Conservation (phyloP, 2,113 vertebrate species). For the Spea bombifrons region DNA sequence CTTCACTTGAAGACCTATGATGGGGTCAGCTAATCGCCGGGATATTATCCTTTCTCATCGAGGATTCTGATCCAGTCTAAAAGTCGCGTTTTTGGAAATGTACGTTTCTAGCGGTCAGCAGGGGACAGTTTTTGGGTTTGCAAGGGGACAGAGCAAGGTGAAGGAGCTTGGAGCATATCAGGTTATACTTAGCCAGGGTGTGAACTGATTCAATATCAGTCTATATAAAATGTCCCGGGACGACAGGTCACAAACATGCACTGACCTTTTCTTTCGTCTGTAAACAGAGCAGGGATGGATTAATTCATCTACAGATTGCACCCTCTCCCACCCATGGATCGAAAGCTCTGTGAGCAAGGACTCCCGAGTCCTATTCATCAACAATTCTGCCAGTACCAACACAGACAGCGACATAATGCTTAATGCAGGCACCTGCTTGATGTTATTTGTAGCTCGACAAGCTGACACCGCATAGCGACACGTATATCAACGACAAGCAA, state of each 20-base stretch:
- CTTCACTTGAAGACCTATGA: no score
- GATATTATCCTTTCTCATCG: no score
- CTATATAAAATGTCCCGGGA: conserved; percentile 5
- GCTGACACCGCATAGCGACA: no score
- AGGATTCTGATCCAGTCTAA: no score
- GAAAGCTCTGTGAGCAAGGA: conserved; percentile 2
- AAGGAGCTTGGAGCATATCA: background rate
- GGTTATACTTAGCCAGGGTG: conserved; percentile 43
- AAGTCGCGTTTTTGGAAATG: no score
- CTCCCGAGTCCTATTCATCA: background rate
- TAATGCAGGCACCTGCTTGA: background rate
- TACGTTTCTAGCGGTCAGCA: background rate
- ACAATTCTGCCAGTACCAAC: background rate
- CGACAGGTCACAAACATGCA: conserved; percentile 32
- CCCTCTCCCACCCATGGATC: background rate
- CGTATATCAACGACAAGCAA: no score
- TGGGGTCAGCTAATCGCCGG: no score
- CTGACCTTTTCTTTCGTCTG: conserved; percentile 50
- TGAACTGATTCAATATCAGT: conserved; percentile 17
- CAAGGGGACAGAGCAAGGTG: conserved; percentile 1
- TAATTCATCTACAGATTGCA: conserved; percentile 23
- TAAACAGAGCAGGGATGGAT: conserved; percentile 44
- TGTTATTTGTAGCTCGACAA: no score
- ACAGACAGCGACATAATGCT: background rate
- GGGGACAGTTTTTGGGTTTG: background rate